These are phyloP conservation scores for Cactoblastis cactorum DNA, from an alignment of 2,888 invertebrate genomes.

Conservation along the genomic window DNA sequence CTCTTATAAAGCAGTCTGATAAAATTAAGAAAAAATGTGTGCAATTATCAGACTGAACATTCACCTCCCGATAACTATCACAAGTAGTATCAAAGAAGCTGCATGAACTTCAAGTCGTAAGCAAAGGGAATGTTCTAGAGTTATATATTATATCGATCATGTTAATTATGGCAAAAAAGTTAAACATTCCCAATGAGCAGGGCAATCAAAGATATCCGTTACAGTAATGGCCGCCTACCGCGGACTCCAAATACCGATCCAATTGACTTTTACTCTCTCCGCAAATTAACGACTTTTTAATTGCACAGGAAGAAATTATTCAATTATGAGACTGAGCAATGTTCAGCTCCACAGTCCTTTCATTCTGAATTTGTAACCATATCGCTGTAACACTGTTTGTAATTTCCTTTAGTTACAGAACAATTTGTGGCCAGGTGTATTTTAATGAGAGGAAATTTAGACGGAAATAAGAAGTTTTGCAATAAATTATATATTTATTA, in stretches of 20 bases:
- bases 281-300: constrained; percentile 49
- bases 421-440: neutral
- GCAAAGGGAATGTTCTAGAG: neutral
- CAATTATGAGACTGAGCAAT: constrained; percentile 8
- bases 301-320: constrained; percentile 48
- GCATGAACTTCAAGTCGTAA: no score
- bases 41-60: no score
- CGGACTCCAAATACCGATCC: constrained; percentile 30
- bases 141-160: neutral
- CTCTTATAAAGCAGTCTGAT: no score
- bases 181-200: constrained; percentile 6
- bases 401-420: neutral
- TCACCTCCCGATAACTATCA: no score
- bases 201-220: constrained; percentile 26
- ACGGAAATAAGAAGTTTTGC: neutral
- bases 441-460: constrained; percentile 1
- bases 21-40: no score
- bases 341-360: neutral
- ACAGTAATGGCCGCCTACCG: constrained; percentile 30
- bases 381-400: constrained; percentile 1
- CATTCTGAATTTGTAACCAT: neutral
- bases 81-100: no score
- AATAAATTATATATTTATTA: neutral
- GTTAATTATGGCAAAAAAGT: constrained; percentile 10
- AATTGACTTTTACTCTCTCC: constrained; percentile 61